Evolutionary conservation across 2,888 invertebrate species (phyloP).

Genomic region (Ormyrus rosae): DNA sequence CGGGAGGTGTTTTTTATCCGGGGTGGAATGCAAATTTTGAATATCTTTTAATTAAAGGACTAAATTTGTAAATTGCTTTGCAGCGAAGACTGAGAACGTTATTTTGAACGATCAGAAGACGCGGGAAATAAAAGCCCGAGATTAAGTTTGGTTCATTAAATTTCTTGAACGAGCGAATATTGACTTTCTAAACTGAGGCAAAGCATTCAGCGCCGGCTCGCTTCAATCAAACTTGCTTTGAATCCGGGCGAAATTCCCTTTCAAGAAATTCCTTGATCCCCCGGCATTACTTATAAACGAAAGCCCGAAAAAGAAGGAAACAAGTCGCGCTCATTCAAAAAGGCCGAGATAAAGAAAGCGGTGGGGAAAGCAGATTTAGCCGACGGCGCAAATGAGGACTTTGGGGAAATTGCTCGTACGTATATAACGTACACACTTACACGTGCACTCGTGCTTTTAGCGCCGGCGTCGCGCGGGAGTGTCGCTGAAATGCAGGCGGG

Average conservation of each 20-base stretch:
- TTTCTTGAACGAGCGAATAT: neutral
- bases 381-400: conserved; percentile 27
- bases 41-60: conserved; percentile 1
- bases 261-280: neutral
- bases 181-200: neutral
- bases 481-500: neutral
- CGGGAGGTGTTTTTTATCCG: neutral
- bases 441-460: neutral
- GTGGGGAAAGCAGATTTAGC: neutral
- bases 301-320: neutral
- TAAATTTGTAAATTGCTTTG: neutral
- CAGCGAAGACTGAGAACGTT: too few species aligned
- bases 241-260: neutral
- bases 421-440: neutral
- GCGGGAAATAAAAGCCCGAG: neutral
- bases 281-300: neutral
- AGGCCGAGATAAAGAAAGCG: neutral
- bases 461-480: too few species aligned
- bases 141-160: neutral
- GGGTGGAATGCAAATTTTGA: neutral
- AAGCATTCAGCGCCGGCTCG: neutral
- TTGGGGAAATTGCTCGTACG: conserved; percentile 21
- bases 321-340: neutral
- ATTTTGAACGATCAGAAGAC: neutral
- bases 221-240: neutral